Evolutionary conservation across 2,797 vertebrate species (phyloP).

Genomic region (Scarus forsteni): DNA sequence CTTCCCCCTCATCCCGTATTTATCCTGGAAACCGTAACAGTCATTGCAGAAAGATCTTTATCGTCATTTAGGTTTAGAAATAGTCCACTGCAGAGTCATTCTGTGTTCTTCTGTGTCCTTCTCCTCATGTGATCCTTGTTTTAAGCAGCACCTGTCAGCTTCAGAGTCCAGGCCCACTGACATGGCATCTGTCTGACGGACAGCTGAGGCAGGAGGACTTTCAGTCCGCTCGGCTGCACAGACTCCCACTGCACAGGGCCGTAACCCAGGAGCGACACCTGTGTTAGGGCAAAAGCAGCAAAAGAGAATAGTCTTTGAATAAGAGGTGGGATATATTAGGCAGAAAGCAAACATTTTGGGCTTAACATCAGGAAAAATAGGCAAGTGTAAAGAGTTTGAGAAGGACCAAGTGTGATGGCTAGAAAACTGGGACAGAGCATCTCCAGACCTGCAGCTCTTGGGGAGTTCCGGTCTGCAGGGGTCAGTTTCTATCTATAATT

Average conservation of each 20-base stretch:
- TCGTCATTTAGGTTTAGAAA: too few relatives aligned
- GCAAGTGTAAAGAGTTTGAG: too few relatives aligned
- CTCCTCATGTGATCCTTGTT: constrained; percentile 17
- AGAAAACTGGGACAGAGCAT: too few relatives aligned
- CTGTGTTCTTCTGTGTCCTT: not conserved
- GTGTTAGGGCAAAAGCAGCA: constrained; percentile 22
- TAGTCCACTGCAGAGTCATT: not conserved
- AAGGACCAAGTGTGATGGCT: too few relatives aligned
- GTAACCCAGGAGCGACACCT: constrained; percentile 91
- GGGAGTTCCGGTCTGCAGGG: too few relatives aligned
- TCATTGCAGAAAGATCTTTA: not conserved
- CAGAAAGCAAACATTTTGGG: too few relatives aligned
- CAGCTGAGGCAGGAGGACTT: constrained; percentile 84
- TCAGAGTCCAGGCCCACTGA: constrained; percentile 93
- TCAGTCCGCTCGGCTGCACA: constrained; percentile 82
- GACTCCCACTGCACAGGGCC: constrained; percentile 85
- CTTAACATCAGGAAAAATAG: too few relatives aligned
- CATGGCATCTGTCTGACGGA: constrained; percentile 82
- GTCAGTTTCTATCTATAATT: too few relatives aligned
- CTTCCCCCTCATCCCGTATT: too few relatives aligned
- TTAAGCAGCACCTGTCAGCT: constrained; percentile 82
- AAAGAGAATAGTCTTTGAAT: not conserved
- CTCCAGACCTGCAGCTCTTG: too few relatives aligned
- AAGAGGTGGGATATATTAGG: too few relatives aligned
- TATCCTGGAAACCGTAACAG: not conserved